Base-by-base conservation (phyloP, 2,888 invertebrate species). In the Malthinus flaveolus region DNA sequence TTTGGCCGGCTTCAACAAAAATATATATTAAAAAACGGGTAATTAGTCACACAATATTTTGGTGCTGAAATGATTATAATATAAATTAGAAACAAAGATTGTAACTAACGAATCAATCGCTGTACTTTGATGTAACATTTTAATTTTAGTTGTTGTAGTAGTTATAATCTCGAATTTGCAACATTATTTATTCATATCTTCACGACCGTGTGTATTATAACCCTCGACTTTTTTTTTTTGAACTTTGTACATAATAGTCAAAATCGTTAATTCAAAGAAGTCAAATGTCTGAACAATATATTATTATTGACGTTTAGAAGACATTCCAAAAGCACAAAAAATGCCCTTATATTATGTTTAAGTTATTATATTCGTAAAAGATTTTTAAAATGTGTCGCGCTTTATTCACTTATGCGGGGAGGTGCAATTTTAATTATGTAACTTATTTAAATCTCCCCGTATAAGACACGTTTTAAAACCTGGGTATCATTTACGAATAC, bases 151-250 rank as follows among this genome's bases (percentile, higher is more conserved):
- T 46, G 49, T 56, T 49, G 39, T 37, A 55, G 23, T 23, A 47
- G 37, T 15, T 37, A 35, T 52, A 45, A 53, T 57, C 55, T 56
- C 56, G 53, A 56, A 57, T 59, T 39, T 61, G 32, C 44, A 39
- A 42, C 63, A 66, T 63, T 65, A 61, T 66, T 66, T 61, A 66
- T 64, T 66, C 68, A 66, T 68, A 66, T 68, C 66, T 59, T 33
- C 15, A 32, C n/a, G 10, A 31, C 52, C 52, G 39, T 13, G 55
- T 58, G 56, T 52, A 51, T 45, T 44, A 62, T 62, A 64, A 11
- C 52, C 44, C 52, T 56, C 58, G 42, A 49, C 39, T 31, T 33
- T 33, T 55, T 49, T 36, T 48, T 49, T 59, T 50, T 45, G 36
- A 50, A 13, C 10, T 34, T 50, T 59, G 59, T 59, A 59, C 32